These are phyloP conservation scores for Nasonia vitripennis DNA, from an alignment of 1,140 invertebrate species.

Conservation along the genomic window DNA sequence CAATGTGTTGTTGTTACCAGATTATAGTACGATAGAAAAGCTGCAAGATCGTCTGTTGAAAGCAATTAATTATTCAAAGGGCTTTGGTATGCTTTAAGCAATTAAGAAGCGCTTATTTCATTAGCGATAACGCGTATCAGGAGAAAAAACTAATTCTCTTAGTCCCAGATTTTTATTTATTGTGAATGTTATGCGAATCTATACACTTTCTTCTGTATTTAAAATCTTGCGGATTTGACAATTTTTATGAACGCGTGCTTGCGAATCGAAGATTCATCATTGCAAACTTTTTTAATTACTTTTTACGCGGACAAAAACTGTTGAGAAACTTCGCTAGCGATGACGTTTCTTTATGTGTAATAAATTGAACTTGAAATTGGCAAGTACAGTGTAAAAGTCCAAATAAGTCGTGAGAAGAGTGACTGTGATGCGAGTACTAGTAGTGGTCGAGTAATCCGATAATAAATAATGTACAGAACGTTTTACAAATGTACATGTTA, in stretches of 20 bases:
- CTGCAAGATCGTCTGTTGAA: conserved; percentile 90
- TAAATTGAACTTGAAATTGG: conserved; percentile 43
- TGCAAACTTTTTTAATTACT: conserved; percentile 26
- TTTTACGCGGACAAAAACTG: conserved; percentile 12
- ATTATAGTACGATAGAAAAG: conserved; percentile 89
- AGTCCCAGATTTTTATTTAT: conserved; percentile 54
- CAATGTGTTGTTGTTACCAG: conserved; percentile 94
- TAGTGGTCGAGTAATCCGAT: conserved; percentile 53
- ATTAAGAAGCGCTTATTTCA: conserved; percentile 33
- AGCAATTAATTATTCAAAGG: conserved; percentile 93
- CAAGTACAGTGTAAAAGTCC: conserved; percentile 52
- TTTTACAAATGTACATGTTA: conserved; percentile 48
- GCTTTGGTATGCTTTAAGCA: conserved; percentile 87
- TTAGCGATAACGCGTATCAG: conserved; percentile 36
- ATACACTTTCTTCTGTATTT: conserved; percentile 53
- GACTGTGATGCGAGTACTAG: conserved; percentile 64
- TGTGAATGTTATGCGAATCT: conserved; percentile 52
- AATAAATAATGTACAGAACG: conserved; percentile 55
- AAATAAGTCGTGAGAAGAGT: conserved; percentile 60
- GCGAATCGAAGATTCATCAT: conserved; percentile 32
- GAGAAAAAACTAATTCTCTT: conserved; percentile 40
- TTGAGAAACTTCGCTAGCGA: conserved; percentile 14
- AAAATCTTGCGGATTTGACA: conserved; percentile 58
- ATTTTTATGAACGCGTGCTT: conserved; percentile 49
- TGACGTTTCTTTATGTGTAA: conserved; percentile 26